phyloP scores from a whole-genome alignment of 2,888 invertebrate genomes.

The Nomada lathburiana region DNA sequence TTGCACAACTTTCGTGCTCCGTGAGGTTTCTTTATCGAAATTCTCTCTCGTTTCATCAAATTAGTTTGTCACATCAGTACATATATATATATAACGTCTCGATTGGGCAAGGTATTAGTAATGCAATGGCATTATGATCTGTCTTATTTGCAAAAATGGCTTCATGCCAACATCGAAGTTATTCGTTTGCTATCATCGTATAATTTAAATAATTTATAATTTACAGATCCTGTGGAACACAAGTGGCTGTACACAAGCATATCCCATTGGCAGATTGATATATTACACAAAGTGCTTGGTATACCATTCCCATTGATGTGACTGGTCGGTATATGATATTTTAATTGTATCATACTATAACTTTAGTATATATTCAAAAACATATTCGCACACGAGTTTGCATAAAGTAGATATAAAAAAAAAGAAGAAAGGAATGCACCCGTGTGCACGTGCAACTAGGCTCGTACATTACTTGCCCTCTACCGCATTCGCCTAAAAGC shows the following conservation, averaged over 20 bases:
- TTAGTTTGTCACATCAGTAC: constrained; percentile 66
- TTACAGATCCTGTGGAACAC: constrained; percentile 79
- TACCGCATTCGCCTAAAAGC: constrained; percentile 83
- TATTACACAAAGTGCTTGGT: constrained; percentile 77
- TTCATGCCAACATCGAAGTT: constrained; percentile 71
- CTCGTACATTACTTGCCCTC: constrained; percentile 50
- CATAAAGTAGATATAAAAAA: constrained; percentile 48
- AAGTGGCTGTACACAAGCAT: constrained; percentile 78
- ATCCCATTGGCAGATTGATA: constrained; percentile 69
- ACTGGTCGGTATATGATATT: constrained; percentile 64
- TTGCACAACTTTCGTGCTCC: constrained; percentile 63
- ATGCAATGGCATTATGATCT: constrained; percentile 63
- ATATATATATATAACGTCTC: constrained; percentile 51
- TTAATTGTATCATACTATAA: constrained; percentile 65
- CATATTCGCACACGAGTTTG: constrained; percentile 56
- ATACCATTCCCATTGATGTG: constrained; percentile 73
- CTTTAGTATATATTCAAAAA: constrained; percentile 63
- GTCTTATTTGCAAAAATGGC: constrained; percentile 71
- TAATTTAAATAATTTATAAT: constrained; percentile 82
- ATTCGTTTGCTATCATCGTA: constrained; percentile 73
- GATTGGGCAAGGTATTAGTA: constrained; percentile 66
- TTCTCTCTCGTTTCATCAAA: constrained; percentile 66
- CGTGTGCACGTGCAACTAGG: constrained; percentile 57
- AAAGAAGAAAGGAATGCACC: constrained; percentile 47
- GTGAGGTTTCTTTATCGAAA: constrained; percentile 61